These are phyloP conservation scores for Sebastolobus alascanus DNA, from an alignment of 2,797 vertebrate species.

Conservation along the genomic window DNA sequence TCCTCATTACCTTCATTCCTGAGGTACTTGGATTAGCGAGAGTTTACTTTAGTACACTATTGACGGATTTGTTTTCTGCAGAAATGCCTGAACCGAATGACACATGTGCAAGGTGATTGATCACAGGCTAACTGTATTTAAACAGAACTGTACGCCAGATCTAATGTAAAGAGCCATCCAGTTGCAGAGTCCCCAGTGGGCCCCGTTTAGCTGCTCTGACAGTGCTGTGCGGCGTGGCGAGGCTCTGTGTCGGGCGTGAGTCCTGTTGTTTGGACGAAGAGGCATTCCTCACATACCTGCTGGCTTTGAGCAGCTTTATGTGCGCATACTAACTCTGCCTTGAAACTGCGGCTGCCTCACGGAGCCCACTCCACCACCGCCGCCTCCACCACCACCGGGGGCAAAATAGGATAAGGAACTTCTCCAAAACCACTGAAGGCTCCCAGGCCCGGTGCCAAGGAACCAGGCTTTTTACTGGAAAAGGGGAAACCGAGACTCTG, in stretches of 20 bases:
- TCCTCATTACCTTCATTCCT: conserved; percentile 8
- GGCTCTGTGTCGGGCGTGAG: conserved; percentile 71
- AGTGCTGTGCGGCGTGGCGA: conserved; percentile 62
- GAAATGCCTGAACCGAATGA: conserved; percentile 14
- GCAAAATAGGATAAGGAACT: conserved; percentile 71
- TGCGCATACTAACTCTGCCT: conserved; percentile 74
- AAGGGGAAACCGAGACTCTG: conserved; percentile 43
- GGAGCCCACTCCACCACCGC: conserved; percentile 57
- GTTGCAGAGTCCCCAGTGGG: conserved; percentile 55
- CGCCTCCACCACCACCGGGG: conserved; percentile 46
- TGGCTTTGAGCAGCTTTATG: conserved; percentile 83
- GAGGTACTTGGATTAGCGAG: background rate
- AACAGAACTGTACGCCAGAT: conserved; percentile 11
- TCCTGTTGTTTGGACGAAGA: conserved; percentile 83
- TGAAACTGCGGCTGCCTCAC: conserved; percentile 64
- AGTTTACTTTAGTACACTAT: background rate
- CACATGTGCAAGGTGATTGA: conserved; percentile 10
- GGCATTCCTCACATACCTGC: conserved; percentile 86
- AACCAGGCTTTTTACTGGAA: conserved; percentile 66
- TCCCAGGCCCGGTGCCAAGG: conserved; percentile 52
- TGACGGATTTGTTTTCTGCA: conserved; percentile 2
- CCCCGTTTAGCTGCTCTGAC: conserved; percentile 65
- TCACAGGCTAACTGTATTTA: conserved; percentile 8
- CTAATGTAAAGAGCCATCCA: conserved; percentile 31
- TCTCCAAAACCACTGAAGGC: conserved; percentile 63